Evolutionary conservation across 2,888 invertebrate genomes (phyloP), one percentile per base, ranked within the genome.

Genomic region (Anthoptus insignis): DNA sequence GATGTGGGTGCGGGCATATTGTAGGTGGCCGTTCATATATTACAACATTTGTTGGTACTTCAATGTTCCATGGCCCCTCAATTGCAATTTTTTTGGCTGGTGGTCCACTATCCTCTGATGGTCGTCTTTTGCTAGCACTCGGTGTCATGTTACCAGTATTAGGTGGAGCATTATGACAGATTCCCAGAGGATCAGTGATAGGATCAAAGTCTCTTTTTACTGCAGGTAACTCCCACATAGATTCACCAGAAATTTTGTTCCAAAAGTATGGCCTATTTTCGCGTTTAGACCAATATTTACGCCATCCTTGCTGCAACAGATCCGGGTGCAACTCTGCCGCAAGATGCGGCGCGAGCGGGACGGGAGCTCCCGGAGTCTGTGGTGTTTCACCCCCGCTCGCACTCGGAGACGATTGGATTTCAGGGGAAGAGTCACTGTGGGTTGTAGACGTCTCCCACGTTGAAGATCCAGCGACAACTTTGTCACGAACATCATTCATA

Each of bases 221-320:
- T n/a, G 96, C 95, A 13, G 99, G 99, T 95, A 98, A 96, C 86
- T 99, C 99, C 99, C 99, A 99, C 75, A 99, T 93, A n/a, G 99
- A 99, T 90, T 99, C 98, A 59, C 98, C 98, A 0, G 98, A 98
- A 22, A 97, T 90, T 91, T 98, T 98, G 86, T 99, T 99, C 97
- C 99, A 99, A 90, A 97, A 99, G 86, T 99, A 99, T 1, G 98
- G 98, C 27, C 99, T 94, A 82, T 97, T 98, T 87, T 99, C 99
- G 60, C 99, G 94, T 82, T 98, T 98, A 19, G 99, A 99, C 99
- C 99, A 99, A 87, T 97, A 99, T 79, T 98, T 98, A 68, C 98
- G 95, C 99, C 99, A 99, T 5, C 99, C 99, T 82, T 98, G 98
- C 81, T 97, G 97, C 7, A 95, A 74, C 29, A 93, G 81, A 76